Evolutionary conservation across 2,888 invertebrate genomes (phyloP).

Genomic region (Xylota sylvarum): DNA sequence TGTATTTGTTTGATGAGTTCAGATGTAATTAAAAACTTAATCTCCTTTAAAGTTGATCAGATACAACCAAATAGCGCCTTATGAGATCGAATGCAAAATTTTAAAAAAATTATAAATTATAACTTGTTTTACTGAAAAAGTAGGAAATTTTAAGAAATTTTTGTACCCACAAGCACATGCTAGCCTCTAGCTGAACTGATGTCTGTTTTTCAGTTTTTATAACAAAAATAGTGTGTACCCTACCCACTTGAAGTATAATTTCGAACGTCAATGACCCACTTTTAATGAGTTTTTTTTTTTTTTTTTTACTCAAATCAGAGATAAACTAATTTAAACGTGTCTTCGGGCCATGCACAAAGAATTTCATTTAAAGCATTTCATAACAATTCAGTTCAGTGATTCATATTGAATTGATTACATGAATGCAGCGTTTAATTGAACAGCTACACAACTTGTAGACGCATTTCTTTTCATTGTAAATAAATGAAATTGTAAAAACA

Average conservation of each 20-base stretch:
- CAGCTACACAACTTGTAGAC: background rate
- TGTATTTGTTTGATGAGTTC: no score
- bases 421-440: slow-evolving; percentile 2
- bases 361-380: slow-evolving; percentile 15
- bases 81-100: no score
- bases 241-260: background rate
- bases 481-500: background rate
- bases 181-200: background rate
- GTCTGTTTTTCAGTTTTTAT: background rate
- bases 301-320: background rate
- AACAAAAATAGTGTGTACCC: background rate
- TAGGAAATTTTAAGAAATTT: no score
- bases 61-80: no score
- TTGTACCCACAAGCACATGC: no score
- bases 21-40: no score
- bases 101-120: background rate
- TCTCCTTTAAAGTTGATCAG: no score
- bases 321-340: slow-evolving; percentile 24
- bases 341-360: background rate
- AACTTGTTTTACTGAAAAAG: no score
- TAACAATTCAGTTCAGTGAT: background rate
- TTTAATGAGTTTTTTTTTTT: slow-evolving; percentile 2
- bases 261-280: slow-evolving; percentile 28
- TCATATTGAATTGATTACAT: slow-evolving; percentile 9
- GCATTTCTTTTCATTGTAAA: background rate